Percentiles rank a stretch among this genome's conserved stretches.
These are phyloP conservation scores for Leptura quadrifasciata DNA, from an alignment of 2,888 invertebrate genomes.

Conservation along the genomic window DNA sequence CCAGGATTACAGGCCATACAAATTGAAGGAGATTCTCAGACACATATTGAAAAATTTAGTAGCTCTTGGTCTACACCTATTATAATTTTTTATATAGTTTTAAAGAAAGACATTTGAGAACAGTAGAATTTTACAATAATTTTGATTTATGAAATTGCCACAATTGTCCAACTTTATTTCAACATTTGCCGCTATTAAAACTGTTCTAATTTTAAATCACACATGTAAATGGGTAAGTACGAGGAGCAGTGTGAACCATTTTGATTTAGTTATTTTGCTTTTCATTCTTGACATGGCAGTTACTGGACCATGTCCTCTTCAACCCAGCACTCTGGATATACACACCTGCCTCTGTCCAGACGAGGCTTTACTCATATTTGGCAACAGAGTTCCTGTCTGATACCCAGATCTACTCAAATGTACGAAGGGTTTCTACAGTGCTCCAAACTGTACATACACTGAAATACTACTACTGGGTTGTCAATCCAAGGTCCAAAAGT, in stretches of 20 bases:
- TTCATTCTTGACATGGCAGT: conserved; percentile 94
- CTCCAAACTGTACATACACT: conserved; percentile 98
- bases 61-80: no score
- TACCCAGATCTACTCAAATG: conserved; percentile 97
- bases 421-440: conserved; percentile 96
- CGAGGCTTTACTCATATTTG: conserved; percentile 96
- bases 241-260: conserved; percentile 77
- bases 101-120: no score
- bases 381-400: conserved; percentile 99
- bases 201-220: conserved; percentile 44
- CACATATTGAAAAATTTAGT: no score
- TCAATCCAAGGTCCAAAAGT: conserved; percentile 95
- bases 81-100: no score
- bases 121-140: neutral
- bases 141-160: conserved; percentile 32
- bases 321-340: conserved; percentile 99
- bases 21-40: no score
- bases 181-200: conserved; percentile 36
- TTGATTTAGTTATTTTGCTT: conserved; percentile 91
- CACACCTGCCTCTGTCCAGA: conserved; percentile 96
- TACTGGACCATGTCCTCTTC: conserved; percentile 99
- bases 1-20: no score
- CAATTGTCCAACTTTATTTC: conserved; percentile 14
- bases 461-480: conserved; percentile 99
- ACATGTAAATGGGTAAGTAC: conserved; percentile 73